phyloP scores from a whole-genome alignment of 1,140 invertebrate species.

The Caenorhabditis brenneri region DNA sequence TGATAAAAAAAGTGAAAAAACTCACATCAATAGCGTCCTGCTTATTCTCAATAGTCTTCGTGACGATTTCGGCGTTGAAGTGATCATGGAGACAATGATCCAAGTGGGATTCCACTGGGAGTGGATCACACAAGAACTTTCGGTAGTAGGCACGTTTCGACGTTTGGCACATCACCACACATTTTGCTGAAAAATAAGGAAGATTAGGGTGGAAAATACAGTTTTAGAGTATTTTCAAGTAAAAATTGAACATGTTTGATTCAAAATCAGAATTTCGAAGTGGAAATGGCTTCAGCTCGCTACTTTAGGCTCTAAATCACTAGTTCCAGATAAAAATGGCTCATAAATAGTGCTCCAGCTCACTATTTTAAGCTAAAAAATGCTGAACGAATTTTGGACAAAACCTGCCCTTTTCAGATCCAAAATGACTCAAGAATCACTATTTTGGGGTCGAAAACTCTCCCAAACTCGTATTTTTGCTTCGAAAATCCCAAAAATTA shows the following conservation, averaged over 20 bases:
- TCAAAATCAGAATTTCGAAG: no score
- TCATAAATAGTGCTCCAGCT: no score
- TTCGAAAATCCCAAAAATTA: background rate
- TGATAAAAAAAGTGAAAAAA: background rate
- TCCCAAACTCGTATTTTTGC: no score
- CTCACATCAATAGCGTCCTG: conserved; percentile 91
- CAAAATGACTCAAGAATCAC: no score
- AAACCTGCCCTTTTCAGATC: no score
- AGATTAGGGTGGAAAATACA: no score
- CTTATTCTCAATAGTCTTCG: conserved; percentile 99
- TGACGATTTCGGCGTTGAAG: conserved; percentile 99
- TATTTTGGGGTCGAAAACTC: background rate
- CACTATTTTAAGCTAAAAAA: no score
- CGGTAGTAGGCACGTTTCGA: conserved; percentile 99
- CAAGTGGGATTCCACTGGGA: conserved; percentile 95
- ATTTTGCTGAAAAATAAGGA: conserved; percentile 79
- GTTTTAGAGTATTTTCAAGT: no score
- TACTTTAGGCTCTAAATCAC: no score
- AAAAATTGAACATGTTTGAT: no score
- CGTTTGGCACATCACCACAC: conserved; percentile 92
- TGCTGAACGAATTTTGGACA: background rate
- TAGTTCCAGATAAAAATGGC: no score
- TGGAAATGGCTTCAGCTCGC: no score
- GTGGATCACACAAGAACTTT: conserved; percentile 94
- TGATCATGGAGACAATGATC: conserved; percentile 98